phyloP scores from a whole-genome alignment of 2,113 vertebrate species.

The Odocoileus hemionus region DNA sequence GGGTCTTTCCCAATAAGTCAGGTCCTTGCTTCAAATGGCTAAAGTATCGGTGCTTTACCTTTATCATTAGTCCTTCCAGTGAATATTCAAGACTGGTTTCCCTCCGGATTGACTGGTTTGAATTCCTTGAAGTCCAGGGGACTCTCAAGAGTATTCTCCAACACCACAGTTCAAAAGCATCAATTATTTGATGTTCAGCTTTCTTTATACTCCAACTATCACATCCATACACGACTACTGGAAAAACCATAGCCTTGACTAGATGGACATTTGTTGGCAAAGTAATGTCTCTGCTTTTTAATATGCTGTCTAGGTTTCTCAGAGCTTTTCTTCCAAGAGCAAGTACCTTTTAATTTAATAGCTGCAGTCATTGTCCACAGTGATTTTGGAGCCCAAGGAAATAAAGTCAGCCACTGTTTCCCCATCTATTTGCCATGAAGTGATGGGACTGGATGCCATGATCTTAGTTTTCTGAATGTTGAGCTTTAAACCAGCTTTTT shows the following conservation, averaged over 20 bases:
- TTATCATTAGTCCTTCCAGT: neutral
- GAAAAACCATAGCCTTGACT: neutral
- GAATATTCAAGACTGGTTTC: neutral
- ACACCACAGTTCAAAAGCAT: neutral
- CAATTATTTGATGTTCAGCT: fast-evolving
- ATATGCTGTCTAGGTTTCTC: neutral
- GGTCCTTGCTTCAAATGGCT: neutral
- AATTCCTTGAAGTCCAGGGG: neutral
- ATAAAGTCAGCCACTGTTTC: neutral
- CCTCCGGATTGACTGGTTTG: neutral
- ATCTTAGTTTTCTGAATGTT: neutral
- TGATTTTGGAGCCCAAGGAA: neutral
- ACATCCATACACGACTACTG: neutral
- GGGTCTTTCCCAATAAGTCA: neutral
- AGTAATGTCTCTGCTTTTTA: neutral
- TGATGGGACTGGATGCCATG: neutral
- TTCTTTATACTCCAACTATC: neutral
- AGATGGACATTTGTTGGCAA: neutral
- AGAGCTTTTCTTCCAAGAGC: neutral
- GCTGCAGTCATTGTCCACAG: neutral
- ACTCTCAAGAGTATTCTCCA: neutral
- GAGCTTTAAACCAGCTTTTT: neutral
- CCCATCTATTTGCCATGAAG: neutral
- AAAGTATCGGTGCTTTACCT: neutral
- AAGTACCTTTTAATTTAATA: neutral